These are phyloP conservation scores for Zele albiditarsus DNA, from an alignment of 2,888 invertebrate species.

Conservation along the genomic window DNA sequence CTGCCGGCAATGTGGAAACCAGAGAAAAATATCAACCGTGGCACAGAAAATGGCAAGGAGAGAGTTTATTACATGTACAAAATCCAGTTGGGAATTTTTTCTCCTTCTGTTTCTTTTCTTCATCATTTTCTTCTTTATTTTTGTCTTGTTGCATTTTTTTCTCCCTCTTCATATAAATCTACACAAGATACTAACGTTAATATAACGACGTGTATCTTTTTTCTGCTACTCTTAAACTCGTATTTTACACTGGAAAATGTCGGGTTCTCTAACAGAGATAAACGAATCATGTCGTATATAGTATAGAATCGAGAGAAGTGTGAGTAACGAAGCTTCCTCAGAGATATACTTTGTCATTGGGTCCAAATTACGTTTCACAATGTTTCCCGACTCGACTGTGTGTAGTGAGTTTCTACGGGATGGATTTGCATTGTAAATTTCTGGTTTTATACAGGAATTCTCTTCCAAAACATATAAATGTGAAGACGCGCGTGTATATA, in stretches of 20 bases:
- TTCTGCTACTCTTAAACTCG: conserved; percentile 1
- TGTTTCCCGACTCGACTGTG: conserved; percentile 26
- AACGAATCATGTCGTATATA: conserved; percentile 2
- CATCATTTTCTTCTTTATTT: not conserved
- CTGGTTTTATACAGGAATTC: conserved; percentile 42
- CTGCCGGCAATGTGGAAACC: conserved; percentile 11
- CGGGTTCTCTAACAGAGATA: conserved; percentile 13
- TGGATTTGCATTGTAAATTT: conserved; percentile 61
- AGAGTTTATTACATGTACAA: conserved; percentile 18
- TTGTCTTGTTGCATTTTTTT: not conserved
- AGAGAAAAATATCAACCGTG: conserved; percentile 14
- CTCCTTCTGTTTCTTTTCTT: not conserved
- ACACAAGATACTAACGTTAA: conserved; percentile 14
- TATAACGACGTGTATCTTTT: conserved; percentile 10
- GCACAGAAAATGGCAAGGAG: conserved; percentile 13
- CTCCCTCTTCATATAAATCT: not conserved
- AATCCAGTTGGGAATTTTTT: conserved; percentile 14
- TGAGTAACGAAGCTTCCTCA: conserved; percentile 44
- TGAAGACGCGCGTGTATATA: not conserved
- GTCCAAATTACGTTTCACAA: conserved; percentile 24
- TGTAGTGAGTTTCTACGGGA: conserved; percentile 34
- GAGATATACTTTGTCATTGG: conserved; percentile 39
- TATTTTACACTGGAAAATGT: conserved; percentile 19
- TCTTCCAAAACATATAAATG: conserved; percentile 34
- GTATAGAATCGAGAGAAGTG: conserved; percentile 15